Base-by-base conservation (phyloP, 2,113 vertebrate species). In the Scolopax mira region DNA sequence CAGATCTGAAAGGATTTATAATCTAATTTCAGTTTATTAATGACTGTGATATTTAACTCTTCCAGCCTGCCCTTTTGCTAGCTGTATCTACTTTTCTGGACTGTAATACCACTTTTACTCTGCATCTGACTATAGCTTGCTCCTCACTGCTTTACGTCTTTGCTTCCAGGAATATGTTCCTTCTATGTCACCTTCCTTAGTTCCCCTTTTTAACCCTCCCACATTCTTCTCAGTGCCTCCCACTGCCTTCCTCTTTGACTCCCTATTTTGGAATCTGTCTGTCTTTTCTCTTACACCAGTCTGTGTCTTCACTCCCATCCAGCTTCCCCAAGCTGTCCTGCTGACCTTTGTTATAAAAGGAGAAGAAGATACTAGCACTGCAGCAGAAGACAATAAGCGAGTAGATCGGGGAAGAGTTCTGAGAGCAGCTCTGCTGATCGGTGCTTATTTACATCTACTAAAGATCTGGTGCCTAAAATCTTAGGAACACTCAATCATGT, bases 11-110 rank as follows among this genome's bases (percentile, higher is more conserved):
- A 90, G 44, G 58, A 88, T 81, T 96, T 92, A 79, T 75, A 69
- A 58, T 82, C 80, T 90, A 67, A 93, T 96, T 94, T 95, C 52
- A 74, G 52, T 81, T 94, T 61, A 52, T 94, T 96, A 95, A 92
- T 82, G 48, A 72, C 69, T 89, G 33, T 86, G 69, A 65, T 92
- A 81, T 92, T 92, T 93, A 71, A 80, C 28, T 79, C 44, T 88
- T 90, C 61, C 44, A 64, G 33, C 16, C 42, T 75, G 37, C 31
- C 44, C 44, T 85, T 93, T 91, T 71, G 23, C 18, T 87, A 33
- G 13, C 74, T 35, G 9, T 80, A 18, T 48, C 64, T 83, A n/a
- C 46, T 71, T 90, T 84, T 72, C 61, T 65, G 61, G 52, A 67
- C n/a, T 77, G 55, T 48, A 48, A 2, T 83, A 39, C 24, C n/a